phyloP scores from a whole-genome alignment of 1,140 invertebrate species.

The Medauroidea extradentata region DNA sequence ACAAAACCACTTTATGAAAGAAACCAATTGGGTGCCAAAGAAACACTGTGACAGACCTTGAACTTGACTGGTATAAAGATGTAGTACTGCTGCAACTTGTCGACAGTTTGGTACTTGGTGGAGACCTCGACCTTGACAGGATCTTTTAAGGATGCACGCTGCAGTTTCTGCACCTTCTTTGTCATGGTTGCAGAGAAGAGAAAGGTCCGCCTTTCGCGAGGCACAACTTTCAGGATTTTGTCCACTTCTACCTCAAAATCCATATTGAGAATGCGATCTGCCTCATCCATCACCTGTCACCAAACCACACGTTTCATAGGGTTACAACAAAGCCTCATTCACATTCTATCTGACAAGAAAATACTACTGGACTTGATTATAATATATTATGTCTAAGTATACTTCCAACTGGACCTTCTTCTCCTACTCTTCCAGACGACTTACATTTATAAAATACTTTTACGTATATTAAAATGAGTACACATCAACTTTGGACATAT shows the following conservation, averaged over 20 bases:
- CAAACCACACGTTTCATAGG: too few species aligned
- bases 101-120: conserved; percentile 96
- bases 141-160: conserved; percentile 86
- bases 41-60: conserved; percentile 58
- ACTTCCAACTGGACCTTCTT: neutral
- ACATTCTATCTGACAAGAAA: neutral
- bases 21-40: too few species aligned
- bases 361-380: neutral
- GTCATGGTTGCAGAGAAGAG: conserved; percentile 98
- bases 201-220: conserved; percentile 80
- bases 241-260: conserved; percentile 95
- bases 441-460: too few species aligned
- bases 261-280: conserved; percentile 92
- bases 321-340: too few species aligned
- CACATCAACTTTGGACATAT: too few species aligned
- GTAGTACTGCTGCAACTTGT: conserved; percentile 93
- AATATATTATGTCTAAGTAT: neutral
- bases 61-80: conserved; percentile 94
- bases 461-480: too few species aligned
- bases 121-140: conserved; percentile 95
- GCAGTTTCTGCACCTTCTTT: conserved; percentile 95
- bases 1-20: too few species aligned
- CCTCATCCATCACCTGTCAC: conserved; percentile 85
- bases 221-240: conserved; percentile 91
- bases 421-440: neutral